Evolutionary conservation across 2,888 invertebrate genomes (phyloP), one percentile per base, ranked within the genome.

Genomic region (Dicyrtomina minuta): DNA sequence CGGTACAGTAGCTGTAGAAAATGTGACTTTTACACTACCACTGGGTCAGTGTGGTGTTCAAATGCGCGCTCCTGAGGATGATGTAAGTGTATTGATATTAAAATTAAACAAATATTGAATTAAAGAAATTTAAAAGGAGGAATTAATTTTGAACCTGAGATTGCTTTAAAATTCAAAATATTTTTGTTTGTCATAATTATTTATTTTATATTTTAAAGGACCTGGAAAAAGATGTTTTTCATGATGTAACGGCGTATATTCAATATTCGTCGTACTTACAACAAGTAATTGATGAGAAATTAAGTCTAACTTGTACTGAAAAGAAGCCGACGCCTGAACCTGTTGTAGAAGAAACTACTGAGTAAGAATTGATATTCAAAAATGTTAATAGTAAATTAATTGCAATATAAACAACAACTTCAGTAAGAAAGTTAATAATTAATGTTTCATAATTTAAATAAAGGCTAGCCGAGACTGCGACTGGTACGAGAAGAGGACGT

Each of bases 231-330:
- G 74, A 74, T 66, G 61, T 75, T 33, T 56, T 70, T 6, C 76
- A 77, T 60, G 76, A 77, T 53, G 75, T 77, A 1, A 74, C 72
- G 2, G 43, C 77, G 22, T 78, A 78, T 65, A 75, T 78, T 66
- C 78, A 78, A 58, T 78, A 78, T 65, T 78, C 78, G 4, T 70
- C 78, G 4, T 78, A 71, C 61, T 58, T 78, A n/a, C 78, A 78
- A 56, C 78, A 78, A 72, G 68, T 73, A 4, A 70, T 77, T 58
- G 78, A 78, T 70, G 78, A 78, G 39, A 77, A 78, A 70, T 68
- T 78, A 44, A 70, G 75, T 41, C 73, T 78, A 49, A 74, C 70
- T 24, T 78, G 78, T 64, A 56, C 71, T 4, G 72, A 74, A 44
- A 61, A 67, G 56, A 62, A 69, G 20, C 62, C 65, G 12, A 59